phyloP scores from a whole-genome alignment of 1,140 invertebrate genomes.

The Platorchestia sp. region DNA sequence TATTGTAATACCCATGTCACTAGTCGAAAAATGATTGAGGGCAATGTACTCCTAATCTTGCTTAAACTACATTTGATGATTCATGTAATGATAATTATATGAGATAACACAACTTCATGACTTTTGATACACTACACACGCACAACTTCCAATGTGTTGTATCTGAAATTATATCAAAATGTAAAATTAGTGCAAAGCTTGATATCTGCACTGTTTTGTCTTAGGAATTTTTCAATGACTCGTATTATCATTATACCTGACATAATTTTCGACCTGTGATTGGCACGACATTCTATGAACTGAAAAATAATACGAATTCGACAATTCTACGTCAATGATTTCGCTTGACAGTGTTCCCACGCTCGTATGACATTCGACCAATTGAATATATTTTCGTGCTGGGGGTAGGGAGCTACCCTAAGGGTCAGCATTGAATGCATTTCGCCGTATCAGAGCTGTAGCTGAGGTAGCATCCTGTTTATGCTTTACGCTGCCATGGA shows the following conservation, averaged over 20 bases:
- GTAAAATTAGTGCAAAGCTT: background rate
- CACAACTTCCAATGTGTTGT: too few species aligned
- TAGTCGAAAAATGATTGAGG: too few species aligned
- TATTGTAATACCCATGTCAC: too few species aligned
- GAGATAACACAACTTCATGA: too few species aligned
- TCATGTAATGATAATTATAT: too few species aligned
- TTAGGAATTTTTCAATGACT: background rate
- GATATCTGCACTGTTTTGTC: background rate
- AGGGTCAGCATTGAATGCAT: slow-evolving; percentile 1
- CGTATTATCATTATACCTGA: background rate
- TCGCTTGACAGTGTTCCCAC: background rate
- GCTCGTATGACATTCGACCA: background rate
- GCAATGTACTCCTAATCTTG: too few species aligned
- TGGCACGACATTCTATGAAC: background rate
- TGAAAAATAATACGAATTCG: background rate
- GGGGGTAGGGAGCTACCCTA: background rate
- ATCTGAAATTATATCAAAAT: background rate
- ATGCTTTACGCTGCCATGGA: slow-evolving; percentile 35
- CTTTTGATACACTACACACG: too few species aligned
- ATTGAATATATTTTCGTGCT: slow-evolving; percentile 32
- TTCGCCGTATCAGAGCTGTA: slow-evolving; percentile 25
- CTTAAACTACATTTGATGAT: too few species aligned
- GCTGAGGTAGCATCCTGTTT: slow-evolving; percentile 46
- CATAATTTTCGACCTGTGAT: background rate
- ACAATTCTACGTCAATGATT: background rate